phyloP scores from a whole-genome alignment of 1,140 invertebrate genomes.

The Cyphomyrmex costatus region DNA sequence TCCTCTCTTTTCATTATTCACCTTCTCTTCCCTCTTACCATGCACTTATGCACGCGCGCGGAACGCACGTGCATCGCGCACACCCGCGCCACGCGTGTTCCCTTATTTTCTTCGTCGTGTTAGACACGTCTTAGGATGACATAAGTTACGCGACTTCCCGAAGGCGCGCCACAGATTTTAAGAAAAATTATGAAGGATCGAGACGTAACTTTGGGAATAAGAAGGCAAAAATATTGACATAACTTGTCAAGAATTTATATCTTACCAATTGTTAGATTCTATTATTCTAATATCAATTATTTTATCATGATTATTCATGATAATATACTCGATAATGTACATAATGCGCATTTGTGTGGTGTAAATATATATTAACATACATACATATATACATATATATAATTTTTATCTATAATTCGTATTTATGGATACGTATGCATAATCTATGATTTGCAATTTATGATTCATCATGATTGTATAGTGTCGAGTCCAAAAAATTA shows the following conservation, averaged over 20 bases:
- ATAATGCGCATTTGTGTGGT: too few species aligned
- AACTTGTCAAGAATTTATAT: neutral
- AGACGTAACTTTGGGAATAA: neutral
- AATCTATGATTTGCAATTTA: neutral
- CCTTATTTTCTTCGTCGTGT: conserved; percentile 34
- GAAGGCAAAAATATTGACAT: neutral
- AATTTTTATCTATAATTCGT: neutral
- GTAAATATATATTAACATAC: too few species aligned
- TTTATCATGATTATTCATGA: neutral
- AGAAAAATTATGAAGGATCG: neutral
- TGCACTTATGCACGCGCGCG: conserved; percentile 24
- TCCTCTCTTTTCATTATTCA: neutral
- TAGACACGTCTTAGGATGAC: conserved; percentile 56
- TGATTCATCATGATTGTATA: neutral
- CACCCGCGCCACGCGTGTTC: conserved; percentile 43
- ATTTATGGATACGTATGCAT: neutral
- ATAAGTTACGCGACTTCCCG: conserved; percentile 24
- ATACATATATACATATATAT: too few species aligned
- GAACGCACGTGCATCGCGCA: conserved; percentile 44
- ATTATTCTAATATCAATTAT: neutral
- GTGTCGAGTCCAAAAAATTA: neutral
- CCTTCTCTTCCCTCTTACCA: neutral
- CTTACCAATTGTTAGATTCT: neutral
- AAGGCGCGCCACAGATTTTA: neutral
- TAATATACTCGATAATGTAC: neutral